Evolutionary conservation across 2,113 vertebrate genomes (phyloP).

Genomic region (Grantiella picta): DNA sequence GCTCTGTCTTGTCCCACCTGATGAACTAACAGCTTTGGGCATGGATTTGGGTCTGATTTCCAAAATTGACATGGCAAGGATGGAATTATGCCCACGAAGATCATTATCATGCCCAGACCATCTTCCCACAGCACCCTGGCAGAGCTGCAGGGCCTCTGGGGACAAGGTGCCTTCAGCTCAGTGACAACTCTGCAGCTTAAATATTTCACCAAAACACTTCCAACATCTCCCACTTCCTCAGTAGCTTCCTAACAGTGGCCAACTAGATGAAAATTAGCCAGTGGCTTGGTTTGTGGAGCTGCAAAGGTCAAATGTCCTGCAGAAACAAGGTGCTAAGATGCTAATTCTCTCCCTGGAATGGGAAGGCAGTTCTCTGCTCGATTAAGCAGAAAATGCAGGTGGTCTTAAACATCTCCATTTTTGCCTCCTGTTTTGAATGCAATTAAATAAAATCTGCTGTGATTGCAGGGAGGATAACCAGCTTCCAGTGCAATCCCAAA

Average conservation of each 20-base stretch:
- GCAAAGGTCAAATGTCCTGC: conserved; percentile 25
- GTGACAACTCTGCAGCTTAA: not conserved
- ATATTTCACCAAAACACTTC: not conserved
- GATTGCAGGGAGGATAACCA: not conserved
- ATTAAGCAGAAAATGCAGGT: conserved; percentile 35
- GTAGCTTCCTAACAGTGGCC: not conserved
- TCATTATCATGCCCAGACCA: not conserved
- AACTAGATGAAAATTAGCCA: conserved; percentile 52
- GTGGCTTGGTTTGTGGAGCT: not conserved
- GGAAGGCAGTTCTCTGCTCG: not conserved
- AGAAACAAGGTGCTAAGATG: conserved; percentile 37
- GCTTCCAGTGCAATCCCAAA: not conserved
- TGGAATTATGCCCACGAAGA: not conserved
- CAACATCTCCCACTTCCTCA: not conserved
- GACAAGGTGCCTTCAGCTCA: not conserved
- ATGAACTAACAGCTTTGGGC: accelerated
- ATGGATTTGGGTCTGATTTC: not conserved
- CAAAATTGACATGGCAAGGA: not conserved
- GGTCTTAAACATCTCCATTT: not conserved
- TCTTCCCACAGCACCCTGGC: accelerated
- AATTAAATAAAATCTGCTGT: not conserved
- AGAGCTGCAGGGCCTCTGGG: not conserved
- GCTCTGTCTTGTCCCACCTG: not conserved
- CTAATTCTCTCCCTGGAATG: not conserved
- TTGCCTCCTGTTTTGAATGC: not conserved